Conservation (phyloP, 2,113 vertebrate species). For the Anarrhichthys ocellatus region DNA sequence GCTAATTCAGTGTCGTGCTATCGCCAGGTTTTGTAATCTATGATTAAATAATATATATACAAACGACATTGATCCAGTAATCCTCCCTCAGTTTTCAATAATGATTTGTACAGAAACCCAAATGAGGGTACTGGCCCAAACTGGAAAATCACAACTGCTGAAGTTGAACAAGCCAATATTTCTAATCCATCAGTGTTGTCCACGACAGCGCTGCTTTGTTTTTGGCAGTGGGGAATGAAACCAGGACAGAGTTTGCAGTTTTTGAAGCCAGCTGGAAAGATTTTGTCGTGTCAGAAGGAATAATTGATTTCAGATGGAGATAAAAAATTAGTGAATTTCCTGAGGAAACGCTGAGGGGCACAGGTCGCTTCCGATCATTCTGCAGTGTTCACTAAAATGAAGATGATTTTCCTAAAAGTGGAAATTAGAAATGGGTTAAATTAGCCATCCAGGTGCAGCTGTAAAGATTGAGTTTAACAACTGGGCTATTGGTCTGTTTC, state of each 20-base stretch:
- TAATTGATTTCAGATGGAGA: conserved; percentile 49
- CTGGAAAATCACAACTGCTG: conserved; percentile 25
- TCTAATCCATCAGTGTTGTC: conserved; percentile 38
- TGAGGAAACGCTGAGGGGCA: conserved; percentile 18
- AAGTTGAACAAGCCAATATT: conserved; percentile 35
- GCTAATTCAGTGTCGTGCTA: not conserved
- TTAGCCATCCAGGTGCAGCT: not conserved
- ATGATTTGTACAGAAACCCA: not conserved
- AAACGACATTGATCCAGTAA: conserved; percentile 13
- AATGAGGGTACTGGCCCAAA: conserved; percentile 13
- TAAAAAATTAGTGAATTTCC: conserved; percentile 35
- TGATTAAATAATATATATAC: not conserved
- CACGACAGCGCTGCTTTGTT: conserved; percentile 33
- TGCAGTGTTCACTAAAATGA: conserved; percentile 28
- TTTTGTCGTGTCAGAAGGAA: conserved; percentile 37
- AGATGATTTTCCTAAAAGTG: conserved; percentile 10
- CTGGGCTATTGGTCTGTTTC: not conserved
- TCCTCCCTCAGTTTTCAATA: not conserved
- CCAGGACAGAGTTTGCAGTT: conserved; percentile 35
- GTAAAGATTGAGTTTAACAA: conserved; percentile 21
- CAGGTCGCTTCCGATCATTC: not conserved
- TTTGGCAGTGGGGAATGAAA: conserved; percentile 32
- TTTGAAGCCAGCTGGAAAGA: conserved; percentile 32
- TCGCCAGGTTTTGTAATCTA: not conserved
- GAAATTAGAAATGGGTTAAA: conserved; percentile 15